Evolutionary conservation across 2,888 invertebrate genomes (phyloP), one percentile per base, ranked within the genome.

Genomic region (Epinotia demarniana): DNA sequence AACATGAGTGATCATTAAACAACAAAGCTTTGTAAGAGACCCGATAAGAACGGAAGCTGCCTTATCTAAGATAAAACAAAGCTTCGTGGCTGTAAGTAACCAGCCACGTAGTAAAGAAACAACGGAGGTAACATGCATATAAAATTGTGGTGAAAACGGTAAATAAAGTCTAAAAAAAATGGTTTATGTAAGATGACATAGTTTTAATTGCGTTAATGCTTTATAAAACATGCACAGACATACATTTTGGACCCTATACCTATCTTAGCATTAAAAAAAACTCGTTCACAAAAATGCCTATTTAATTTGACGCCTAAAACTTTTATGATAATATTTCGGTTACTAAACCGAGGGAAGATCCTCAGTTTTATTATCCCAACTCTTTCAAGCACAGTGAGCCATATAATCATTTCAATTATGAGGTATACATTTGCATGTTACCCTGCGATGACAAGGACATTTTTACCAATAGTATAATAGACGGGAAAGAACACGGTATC

Each of bases 1-100:
- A 70, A 66, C 75, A 75, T 75, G 75, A 75, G 75, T 70, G 70
- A 75, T 75, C 75, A 75, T 75, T 75, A 75, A 75, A 75, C 75
- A 75, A 75, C 73, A 39, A 60, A 71, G 75, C 70, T 58, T 66
- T 71, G 75, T 70, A 70, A 64, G 70, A 58, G 64, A 58, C 49
- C 64, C 75, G 75, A 75, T 75, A 75, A 70, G 75, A 70, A 70
- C 70, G 75, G 75, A 75, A 75, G 75, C 75, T 75, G 64, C 70
- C 75, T 75, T 75, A 75, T 75, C 75, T 60, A 39, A 71, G 64
- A 75, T 75, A 71, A 71, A 75, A 75, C 75, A 75, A 75, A 60
- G 75, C 75, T 64, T 60, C 70, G 70, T 60, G 64, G 58, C 67
- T 66, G 60, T 58, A 73, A 73, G 73, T 73, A 73, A 73, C 63